Base-by-base conservation (phyloP, 2,113 vertebrate species). In the Eubucco bourcierii region DNA sequence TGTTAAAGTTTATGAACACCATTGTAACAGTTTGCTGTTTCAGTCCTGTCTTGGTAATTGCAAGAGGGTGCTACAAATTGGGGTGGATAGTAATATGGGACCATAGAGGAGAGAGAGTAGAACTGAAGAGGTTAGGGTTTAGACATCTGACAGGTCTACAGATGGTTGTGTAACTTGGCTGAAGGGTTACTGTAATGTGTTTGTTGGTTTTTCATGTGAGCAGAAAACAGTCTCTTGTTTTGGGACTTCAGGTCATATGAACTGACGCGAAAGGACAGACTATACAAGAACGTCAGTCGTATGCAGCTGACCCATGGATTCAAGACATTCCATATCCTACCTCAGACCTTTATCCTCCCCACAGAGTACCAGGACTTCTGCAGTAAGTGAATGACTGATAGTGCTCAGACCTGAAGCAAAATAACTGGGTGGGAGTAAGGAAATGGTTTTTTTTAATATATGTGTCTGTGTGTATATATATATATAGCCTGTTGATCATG, bases 281-380 rank as follows among this genome's bases (percentile, higher is more conserved):
- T 99, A 11, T 99, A 99, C 95, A 99, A 98, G 98, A 99, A 99
- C 56, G 98, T 99, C 95, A 98, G 98, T 97, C 98, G 99, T 83
- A 99, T 99, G 99, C 99, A 99, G 96, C 98, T 99, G 81, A 96
- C 97, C 4, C 98, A 99, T 9, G 98, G 99, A 60, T 98, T 99
- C 97, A 99, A 98, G 95, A 97, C 99, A 80, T 99, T 99, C 96
- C 98, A 99, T 94, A 98, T 99, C 73, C 97, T 99, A 85, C 99
- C 99, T 65, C 98, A 99, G 97, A 99, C 99, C 28, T 99, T 99
- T 47, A 97, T 99, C 79, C 98, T 99, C 75, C 99, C 99, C 1
- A 95, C 98, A 5, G 99, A 99, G 96, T 99, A 98, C 80, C 98
- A 98, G 92, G 98, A 99, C n/a, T 99, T 99, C 97, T 99, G 98